phyloP scores from a whole-genome alignment of 2,113 vertebrate species.

The Athene noctua region DNA sequence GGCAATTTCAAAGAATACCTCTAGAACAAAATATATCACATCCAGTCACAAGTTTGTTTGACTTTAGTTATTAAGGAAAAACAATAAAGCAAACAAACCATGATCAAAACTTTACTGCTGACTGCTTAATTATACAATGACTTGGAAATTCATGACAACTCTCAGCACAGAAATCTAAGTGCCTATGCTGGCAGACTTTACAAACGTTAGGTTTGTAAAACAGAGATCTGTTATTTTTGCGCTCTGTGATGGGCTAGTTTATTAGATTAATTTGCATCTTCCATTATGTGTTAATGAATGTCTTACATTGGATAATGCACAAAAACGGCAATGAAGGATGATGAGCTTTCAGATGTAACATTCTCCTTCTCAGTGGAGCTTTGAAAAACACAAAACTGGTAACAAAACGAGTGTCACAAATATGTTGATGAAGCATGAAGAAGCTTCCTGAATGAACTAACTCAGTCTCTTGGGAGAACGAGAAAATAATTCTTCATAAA shows the following conservation, averaged over 20 bases:
- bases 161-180: background rate
- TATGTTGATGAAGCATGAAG: slow-evolving; percentile 13
- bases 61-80: background rate
- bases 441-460: background rate
- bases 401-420: background rate
- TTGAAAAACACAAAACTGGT: background rate
- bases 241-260: background rate
- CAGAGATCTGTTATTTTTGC: background rate
- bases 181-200: background rate
- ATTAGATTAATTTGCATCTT: background rate
- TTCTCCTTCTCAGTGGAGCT: background rate
- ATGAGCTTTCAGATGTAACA: background rate
- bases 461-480: background rate
- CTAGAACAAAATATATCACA: background rate
- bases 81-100: background rate
- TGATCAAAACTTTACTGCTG: background rate
- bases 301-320: background rate
- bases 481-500: background rate
- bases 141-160: background rate
- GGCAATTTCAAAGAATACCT: background rate
- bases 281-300: background rate
- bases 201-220: background rate
- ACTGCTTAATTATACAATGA: background rate
- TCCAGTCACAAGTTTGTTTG: background rate
- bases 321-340: background rate